Base-by-base conservation (phyloP, 1,140 invertebrate genomes). In the Drosophila pruinosa region DNA sequence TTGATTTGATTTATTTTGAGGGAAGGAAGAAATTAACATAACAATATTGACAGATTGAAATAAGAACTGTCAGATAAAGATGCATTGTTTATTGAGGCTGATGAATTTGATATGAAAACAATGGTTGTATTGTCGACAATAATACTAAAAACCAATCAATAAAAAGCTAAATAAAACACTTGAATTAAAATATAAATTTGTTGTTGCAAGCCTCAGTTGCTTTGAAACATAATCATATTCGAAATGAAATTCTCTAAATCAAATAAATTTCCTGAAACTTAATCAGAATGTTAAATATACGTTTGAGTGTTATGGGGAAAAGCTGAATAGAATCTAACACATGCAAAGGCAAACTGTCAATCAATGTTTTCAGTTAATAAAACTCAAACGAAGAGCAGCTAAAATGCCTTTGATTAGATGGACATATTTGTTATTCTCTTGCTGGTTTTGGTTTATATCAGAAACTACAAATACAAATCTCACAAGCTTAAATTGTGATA, bases 401-500 rank as follows among this genome's bases (percentile, higher is more conserved):
- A 31, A 31, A 31, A 31, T 31, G 28, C 28, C 28, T 10, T n/a
- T 10, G 31, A 34, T n/a, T 34, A 12, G 31, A 34, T 5, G 12
- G 31, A 34, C 31, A 34, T 34, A 31, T 31, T 31, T 31, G 28
- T 3, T 10, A 31, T 31, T 31, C 28, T 31, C 7, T n/a, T 10
- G 28, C 28, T 31, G 28, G 7, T n/a, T 31, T n/a, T 31, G 28
- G 7, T 31, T 31, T 31, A 3, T n/a, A 10, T 10, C 8, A 3
- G 7, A 31, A 31, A 77, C 63, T 41, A 26, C 41, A 65, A 56
- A 54, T 67, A 63, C 48, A 53, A 65, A 68, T 75, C 75, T 83
- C 71, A 72, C 12, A 50, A 67, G 58, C 54, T 75, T 61, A 59
- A 79, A 85, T 68, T 75, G 68, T 31, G 31, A 54, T 48, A 39